Conservation (phyloP, 2,888 invertebrate species). For the Euplexia lucipara region DNA sequence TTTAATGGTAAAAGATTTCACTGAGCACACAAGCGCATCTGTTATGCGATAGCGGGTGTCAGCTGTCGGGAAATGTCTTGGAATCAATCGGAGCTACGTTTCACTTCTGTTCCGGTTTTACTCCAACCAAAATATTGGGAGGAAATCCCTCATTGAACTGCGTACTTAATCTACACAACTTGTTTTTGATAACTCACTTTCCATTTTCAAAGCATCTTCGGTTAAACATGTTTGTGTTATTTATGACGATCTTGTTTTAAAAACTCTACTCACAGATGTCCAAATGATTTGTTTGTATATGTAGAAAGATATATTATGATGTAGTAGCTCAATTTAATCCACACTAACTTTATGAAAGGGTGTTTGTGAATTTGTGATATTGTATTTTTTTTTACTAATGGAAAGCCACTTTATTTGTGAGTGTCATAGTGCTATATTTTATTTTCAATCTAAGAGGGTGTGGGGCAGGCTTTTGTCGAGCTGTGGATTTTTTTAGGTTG, state of each 20-base stretch:
- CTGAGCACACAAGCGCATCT: conserved; percentile 55
- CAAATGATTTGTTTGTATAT: no score
- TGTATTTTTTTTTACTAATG: no score
- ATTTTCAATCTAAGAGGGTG: no score
- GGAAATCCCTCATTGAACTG: conserved; percentile 47
- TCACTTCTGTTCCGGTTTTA: conserved; percentile 82
- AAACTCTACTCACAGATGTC: not conserved
- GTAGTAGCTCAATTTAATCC: no score
- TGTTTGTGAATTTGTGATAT: no score
- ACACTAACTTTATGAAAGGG: no score
- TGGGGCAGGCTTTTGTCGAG: no score
- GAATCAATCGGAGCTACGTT: conserved; percentile 66
- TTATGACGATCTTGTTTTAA: conserved; percentile 33
- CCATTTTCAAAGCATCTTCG: conserved; percentile 53
- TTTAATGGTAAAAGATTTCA: conserved; percentile 44
- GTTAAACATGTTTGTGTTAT: conserved; percentile 42
- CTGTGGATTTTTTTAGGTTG: no score
- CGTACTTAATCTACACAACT: conserved; percentile 50
- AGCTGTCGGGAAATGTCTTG: conserved; percentile 66
- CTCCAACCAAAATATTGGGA: conserved; percentile 59
- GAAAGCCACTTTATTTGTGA: no score
- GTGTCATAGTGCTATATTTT: no score
- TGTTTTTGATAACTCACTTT: conserved; percentile 59
- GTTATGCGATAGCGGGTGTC: conserved; percentile 78
- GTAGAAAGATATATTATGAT: no score